Evolutionary conservation across 2,113 vertebrate genomes (phyloP), one percentile per base, ranked within the genome.

Genomic region (Sapayoa aenigma): DNA sequence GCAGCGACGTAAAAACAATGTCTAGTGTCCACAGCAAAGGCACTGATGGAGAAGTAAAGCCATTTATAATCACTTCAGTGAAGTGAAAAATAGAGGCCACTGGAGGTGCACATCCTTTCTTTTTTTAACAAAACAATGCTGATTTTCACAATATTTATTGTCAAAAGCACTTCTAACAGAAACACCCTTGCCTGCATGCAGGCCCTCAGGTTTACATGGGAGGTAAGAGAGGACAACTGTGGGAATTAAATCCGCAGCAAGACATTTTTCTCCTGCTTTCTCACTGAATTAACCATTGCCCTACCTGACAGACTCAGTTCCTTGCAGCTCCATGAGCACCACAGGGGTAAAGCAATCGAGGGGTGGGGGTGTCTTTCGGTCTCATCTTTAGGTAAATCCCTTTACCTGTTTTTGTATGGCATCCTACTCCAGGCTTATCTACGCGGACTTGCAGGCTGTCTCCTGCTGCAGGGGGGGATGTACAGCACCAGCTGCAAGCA

Each of bases 71-170:
- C 80, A 90, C 92, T 79, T 59, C 89, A 96, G 90, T 77, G 90
- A 84, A 80, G 95, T 93, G 95, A 94, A 94, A 96, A 95, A 95
- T 90, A 84, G 89, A 95, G 95, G 87, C 90, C 93, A 87, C 50
- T 62, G 58, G 71, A 83, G 71, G 89, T 73, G 78, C 55, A 75
- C 69, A 85, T 63, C 46, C 63, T 39, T 65, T 80, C 56, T 66
- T 87, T 87, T 92, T 96, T 96, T 86, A 93, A 86, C 75, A 63
- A 88, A 93, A 93, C 72, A 85, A 35, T 67, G 73, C 60, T 84
- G 84, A 95, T 97, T 93, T 95, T 90, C 88, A 89, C 76, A 73
- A 28, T 94, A 92, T 95, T 92, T 92, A 77, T 86, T 84, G 73
- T 84, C 91, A 86, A 72, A 73, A 90, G 91, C 67, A 20, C 63